Evolutionary conservation across 2,888 invertebrate species (phyloP).

Genomic region (Synergus umbraculus): DNA sequence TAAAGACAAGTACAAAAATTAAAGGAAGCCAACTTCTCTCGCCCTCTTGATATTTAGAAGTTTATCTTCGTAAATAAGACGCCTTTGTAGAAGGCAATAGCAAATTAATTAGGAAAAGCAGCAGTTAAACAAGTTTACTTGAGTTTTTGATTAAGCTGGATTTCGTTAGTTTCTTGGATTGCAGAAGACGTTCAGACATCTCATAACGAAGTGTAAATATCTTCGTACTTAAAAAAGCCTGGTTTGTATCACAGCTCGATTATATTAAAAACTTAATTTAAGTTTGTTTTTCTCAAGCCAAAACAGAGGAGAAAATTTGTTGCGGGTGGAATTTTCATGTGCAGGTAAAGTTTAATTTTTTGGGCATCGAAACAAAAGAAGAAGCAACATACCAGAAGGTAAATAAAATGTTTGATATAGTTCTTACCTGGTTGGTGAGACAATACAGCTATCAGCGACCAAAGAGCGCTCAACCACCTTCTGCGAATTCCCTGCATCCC

Average conservation of each 20-base stretch:
- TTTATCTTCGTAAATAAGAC: constrained; percentile 13
- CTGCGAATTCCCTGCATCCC: constrained; percentile 68
- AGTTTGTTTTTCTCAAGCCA: no score
- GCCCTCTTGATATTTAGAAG: not conserved
- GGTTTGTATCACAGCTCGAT: no score
- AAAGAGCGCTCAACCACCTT: constrained; percentile 69
- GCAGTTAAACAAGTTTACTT: constrained; percentile 62
- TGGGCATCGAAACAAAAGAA: no score
- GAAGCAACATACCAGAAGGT: no score
- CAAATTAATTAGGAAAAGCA: constrained; percentile 64
- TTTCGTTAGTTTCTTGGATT: not conserved
- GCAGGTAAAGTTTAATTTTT: no score
- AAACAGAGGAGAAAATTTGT: no score
- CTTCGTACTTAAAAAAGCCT: not conserved
- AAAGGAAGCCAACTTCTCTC: not conserved
- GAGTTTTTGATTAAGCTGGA: constrained; percentile 27
- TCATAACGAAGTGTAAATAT: constrained; percentile 28
- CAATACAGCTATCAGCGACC: constrained; percentile 69
- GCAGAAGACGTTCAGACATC: not conserved
- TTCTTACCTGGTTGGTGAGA: constrained; percentile 70
- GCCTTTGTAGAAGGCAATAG: constrained; percentile 52
- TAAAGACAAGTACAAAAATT: no score
- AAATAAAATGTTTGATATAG: constrained; percentile 34
- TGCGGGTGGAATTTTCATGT: no score
- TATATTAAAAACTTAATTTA: no score